Conservation (phyloP, 92 coral and sea anemone species). For the Porites cylindrica region DNA sequence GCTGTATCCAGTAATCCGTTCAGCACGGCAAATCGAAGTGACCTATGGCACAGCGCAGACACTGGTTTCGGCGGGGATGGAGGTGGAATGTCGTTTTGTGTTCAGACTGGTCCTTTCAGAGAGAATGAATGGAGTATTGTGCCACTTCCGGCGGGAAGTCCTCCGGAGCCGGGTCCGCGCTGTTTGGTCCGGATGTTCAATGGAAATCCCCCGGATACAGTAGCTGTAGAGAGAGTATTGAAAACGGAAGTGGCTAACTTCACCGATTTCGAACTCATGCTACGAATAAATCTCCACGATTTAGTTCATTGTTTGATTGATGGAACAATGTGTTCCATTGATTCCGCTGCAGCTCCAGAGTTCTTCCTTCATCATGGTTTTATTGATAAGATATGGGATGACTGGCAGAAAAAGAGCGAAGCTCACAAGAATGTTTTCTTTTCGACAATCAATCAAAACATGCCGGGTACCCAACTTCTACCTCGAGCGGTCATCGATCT, state of each 20-base stretch:
- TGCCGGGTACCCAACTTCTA: slow-evolving; percentile 64
- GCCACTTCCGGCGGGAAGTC: slow-evolving; percentile 41
- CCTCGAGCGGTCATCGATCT: slow-evolving; percentile 62
- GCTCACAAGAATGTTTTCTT: slow-evolving; percentile 65
- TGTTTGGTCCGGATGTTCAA: slow-evolving; percentile 79
- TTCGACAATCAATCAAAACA: slow-evolving; percentile 16
- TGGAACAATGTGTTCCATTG: slow-evolving; percentile 85
- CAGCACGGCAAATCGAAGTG: slow-evolving; percentile 38
- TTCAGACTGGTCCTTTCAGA: slow-evolving; percentile 89
- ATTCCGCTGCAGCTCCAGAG: slow-evolving; percentile 94
- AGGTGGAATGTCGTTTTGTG: slow-evolving; percentile 58
- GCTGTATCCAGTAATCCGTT: slow-evolving; percentile 63
- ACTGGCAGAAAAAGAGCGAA: slow-evolving; percentile 86
- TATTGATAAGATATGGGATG: slow-evolving; percentile 92
- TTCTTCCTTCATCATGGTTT: slow-evolving; percentile 93
- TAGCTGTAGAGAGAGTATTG: slow-evolving; percentile 64
- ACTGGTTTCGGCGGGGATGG: slow-evolving; percentile 94
- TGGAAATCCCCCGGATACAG: slow-evolving; percentile 78
- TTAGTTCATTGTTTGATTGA: slow-evolving; percentile 82
- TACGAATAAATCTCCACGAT: slow-evolving; percentile 79
- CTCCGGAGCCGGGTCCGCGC: slow-evolving; percentile 61
- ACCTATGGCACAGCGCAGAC: slow-evolving; percentile 77
- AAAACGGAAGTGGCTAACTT: slow-evolving; percentile 42
- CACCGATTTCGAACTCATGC: slow-evolving; percentile 67
- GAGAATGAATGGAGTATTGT: slow-evolving; percentile 68